These are phyloP conservation scores for Microtus richardsoni DNA, from an alignment of 2,113 vertebrate species.

Conservation along the genomic window DNA sequence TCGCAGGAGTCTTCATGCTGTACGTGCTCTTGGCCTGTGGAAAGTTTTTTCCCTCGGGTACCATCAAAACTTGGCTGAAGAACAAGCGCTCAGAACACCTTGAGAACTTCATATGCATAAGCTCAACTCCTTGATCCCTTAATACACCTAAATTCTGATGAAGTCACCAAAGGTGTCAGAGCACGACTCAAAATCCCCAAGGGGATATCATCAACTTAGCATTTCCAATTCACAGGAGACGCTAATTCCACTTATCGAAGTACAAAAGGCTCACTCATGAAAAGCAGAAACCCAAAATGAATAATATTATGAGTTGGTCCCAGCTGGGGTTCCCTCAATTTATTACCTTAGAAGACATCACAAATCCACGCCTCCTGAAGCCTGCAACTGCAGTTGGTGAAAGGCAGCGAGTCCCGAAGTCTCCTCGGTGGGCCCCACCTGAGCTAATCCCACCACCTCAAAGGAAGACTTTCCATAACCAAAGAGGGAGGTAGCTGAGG, in stretches of 20 bases:
- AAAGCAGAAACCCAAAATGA: conserved; percentile 59
- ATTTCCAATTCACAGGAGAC: conserved; percentile 11
- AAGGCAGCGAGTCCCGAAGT: neutral
- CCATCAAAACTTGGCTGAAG: conserved; percentile 39
- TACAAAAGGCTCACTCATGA: conserved; percentile 38
- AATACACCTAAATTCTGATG: conserved; percentile 61
- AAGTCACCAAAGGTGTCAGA: conserved; percentile 66
- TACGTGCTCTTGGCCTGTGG: neutral
- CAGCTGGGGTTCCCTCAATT: conserved; percentile 46
- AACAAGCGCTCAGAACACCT: conserved; percentile 27
- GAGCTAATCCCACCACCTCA: neutral
- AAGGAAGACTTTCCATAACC: neutral
- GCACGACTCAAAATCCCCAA: conserved; percentile 32
- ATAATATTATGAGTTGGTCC: conserved; percentile 31
- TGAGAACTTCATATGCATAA: conserved; percentile 38
- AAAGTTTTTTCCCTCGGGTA: conserved; percentile 50
- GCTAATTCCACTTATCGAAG: conserved; percentile 58
- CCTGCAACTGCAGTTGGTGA: neutral
- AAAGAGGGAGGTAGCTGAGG: neutral
- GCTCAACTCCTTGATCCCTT: conserved; percentile 55
- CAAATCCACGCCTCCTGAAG: conserved; percentile 5
- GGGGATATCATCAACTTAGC: conserved; percentile 38
- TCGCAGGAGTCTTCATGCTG: conserved; percentile 11
- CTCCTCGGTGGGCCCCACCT: neutral
- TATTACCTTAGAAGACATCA: conserved; percentile 29